Evolutionary conservation across 1,140 invertebrate genomes (phyloP), one percentile per base, ranked within the genome.

Genomic region (Drosophila saltans): DNA sequence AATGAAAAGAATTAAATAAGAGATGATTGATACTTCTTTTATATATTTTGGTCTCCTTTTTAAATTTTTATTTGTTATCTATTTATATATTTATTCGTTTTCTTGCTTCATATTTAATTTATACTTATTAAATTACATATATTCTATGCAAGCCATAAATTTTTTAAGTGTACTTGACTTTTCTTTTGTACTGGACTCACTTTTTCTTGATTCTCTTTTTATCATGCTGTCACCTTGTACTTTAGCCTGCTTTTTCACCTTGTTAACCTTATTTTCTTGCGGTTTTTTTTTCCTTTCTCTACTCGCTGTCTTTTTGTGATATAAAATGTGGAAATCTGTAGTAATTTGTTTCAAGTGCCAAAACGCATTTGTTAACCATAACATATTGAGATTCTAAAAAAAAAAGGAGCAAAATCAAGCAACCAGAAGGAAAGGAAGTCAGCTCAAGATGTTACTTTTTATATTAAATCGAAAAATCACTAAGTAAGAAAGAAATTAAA

Each of bases 251-350:
- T 88, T 88, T 88, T 88, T 80, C 83, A 88, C 84, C 80, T 86
- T 88, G 84, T 89, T 88, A 83, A 83, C 83, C 76, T 82, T 83
- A 83, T 89, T 80, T 66, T 83, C 83, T 83, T 77, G 83, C 82
- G 82, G 77, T 88, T 82, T 80, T 82, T 80, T 82, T 69, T 64
- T 28, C 48, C 41, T 10, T 40, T 26, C 59, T 10, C 21, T 24
- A 16, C 1, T 26, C 2, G 21, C n/a, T 48, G 7, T 48, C 24
- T 24, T 48, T 8, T 26, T 52, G 72, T 52, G 72, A 80, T 80
- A 72, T 75, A 70, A 74, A 82, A 66, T 77, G 77, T 60, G 83
- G 80, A 86, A 86, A 86, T 88, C 80, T 75, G 62, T 81, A 39
- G 52, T 82, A 88, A 88, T 88, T 82, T 82, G 72, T 83, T 72